phyloP scores from a whole-genome alignment of 1,140 invertebrate genomes.

The Heliconius eleuchia region DNA sequence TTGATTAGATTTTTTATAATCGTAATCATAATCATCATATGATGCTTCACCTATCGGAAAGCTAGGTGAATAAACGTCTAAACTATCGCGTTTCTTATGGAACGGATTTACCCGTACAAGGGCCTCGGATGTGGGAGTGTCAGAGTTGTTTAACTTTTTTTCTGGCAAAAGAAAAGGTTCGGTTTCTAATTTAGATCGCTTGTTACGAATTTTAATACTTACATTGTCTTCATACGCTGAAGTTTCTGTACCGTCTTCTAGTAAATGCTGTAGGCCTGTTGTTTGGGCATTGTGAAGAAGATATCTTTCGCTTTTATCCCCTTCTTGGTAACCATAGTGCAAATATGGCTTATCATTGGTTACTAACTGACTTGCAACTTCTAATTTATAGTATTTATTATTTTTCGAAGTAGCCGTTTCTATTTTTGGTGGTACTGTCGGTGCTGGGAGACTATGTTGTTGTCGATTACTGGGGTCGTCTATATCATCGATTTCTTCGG shows the following conservation, averaged over 20 bases:
- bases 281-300: slow-evolving; percentile 54
- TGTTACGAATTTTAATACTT: slow-evolving; percentile 58
- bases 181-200: slow-evolving; percentile 47
- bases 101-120: slow-evolving; percentile 48
- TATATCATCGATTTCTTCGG: slow-evolving; percentile 73
- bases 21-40: slow-evolving; percentile 53
- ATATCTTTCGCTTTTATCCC: slow-evolving; percentile 52
- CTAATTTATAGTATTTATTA: slow-evolving; percentile 70
- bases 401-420: slow-evolving; percentile 57
- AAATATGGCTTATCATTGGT: slow-evolving; percentile 32
- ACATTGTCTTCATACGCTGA: slow-evolving; percentile 69
- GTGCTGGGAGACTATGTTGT: slow-evolving; percentile 33
- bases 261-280: slow-evolving; percentile 64
- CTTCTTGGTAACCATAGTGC: slow-evolving; percentile 40
- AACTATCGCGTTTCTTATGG: slow-evolving; percentile 42
- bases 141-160: slow-evolving; percentile 34
- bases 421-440: slow-evolving; percentile 40
- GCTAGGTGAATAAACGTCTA: slow-evolving; percentile 53
- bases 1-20: slow-evolving; percentile 36
- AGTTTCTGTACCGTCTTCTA: slow-evolving; percentile 61
- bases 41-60: slow-evolving; percentile 56
- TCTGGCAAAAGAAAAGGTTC: slow-evolving; percentile 46
- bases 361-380: slow-evolving; percentile 65
- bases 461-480: slow-evolving; percentile 53
- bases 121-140: slow-evolving; percentile 47